phyloP scores from a whole-genome alignment of 2,888 invertebrate species.

The Nephrocerus scutellatus region DNA sequence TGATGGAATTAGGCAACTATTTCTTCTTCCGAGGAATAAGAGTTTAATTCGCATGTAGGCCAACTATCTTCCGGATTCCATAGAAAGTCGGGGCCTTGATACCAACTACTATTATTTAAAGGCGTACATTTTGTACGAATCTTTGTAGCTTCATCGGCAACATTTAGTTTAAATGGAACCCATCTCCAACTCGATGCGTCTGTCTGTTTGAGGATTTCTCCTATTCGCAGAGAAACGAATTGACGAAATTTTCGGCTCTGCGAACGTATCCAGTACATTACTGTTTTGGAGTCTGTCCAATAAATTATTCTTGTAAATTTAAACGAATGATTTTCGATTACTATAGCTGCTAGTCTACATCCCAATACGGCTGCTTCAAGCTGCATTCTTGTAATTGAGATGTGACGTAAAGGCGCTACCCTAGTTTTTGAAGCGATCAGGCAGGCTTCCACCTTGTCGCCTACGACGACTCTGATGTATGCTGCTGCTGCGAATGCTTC shows the following conservation, averaged over 20 bases:
- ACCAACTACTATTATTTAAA: no score
- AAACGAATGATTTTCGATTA: conserved; percentile 14
- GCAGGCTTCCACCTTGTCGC: conserved; percentile 5
- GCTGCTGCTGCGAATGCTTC: conserved; percentile 25
- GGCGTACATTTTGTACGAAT: no score
- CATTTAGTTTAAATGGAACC: conserved; percentile 18
- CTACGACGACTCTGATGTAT: conserved; percentile 17
- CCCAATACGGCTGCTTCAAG: conserved; percentile 25
- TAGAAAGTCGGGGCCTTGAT: no score
- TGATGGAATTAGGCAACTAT: no score
- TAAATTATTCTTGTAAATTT: conserved; percentile 16
- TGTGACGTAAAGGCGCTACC: conserved; percentile 24
- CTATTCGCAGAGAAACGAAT: conserved; percentile 21
- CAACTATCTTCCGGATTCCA: no score
- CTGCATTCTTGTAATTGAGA: conserved; percentile 25
- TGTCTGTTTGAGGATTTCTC: conserved; percentile 19
- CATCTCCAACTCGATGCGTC: conserved; percentile 14
- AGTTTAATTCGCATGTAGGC: no score
- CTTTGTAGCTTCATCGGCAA: conserved; percentile 21
- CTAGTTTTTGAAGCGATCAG: conserved; percentile 24
- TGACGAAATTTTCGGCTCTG: conserved; percentile 21
- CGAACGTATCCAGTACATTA: conserved; percentile 25
- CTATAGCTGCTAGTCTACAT: conserved; percentile 15
- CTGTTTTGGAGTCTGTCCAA: conserved; percentile 30
- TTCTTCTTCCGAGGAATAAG: no score